Evolutionary conservation across 2,888 invertebrate species (phyloP), one percentile per base, ranked within the genome.

Genomic region (Girardia tigrina): DNA sequence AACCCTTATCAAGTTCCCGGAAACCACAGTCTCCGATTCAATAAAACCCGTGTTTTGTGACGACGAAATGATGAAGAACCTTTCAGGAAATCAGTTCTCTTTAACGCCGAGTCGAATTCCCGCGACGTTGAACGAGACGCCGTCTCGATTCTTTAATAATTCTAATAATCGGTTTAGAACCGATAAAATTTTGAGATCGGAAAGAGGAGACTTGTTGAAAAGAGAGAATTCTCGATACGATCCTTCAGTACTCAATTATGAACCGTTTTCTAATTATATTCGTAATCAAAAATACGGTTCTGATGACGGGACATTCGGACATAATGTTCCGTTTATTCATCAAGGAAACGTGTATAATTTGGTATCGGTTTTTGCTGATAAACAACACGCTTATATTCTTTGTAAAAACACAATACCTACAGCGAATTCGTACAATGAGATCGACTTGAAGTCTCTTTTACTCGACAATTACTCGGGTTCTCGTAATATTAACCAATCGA

Each of bases 241-340:
- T 56, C n/a, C n/a, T n/a, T n/a, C n/a, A n/a, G n/a, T n/a, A n/a
- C n/a, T 56, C n/a, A 8, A 20, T 8, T 56, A 56, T 16, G 56
- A 56, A 56, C 56, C 56, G 56, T 56, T 56, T 16, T 56, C 56
- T n/a, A 56, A 56, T 56, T 56, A 56, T 56, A n/a, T 56, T 56
- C n/a, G 56, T 20, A 56, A 56, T 56, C 56, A 56, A n/a, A 56
- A 23, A 23, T 56, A 20, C 4, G 23, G 56, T 16, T 56, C 56
- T 23, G 23, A 56, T n/a, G 8, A 56, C 8, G 2, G 23, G 23
- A 8, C n/a, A 20, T n/a, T 20, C n/a, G 23, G 4, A 8, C 4
- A 56, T 20, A 56, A 56, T 56, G n/a, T 23, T 8, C n/a, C 56
- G n/a, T 6, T 56, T 2, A 2, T 56, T 12, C n/a, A 12, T 56